Evolutionary conservation across 1,140 invertebrate genomes (phyloP), one percentile per base, ranked within the genome.

Genomic region (Heliconius hewitsoni): DNA sequence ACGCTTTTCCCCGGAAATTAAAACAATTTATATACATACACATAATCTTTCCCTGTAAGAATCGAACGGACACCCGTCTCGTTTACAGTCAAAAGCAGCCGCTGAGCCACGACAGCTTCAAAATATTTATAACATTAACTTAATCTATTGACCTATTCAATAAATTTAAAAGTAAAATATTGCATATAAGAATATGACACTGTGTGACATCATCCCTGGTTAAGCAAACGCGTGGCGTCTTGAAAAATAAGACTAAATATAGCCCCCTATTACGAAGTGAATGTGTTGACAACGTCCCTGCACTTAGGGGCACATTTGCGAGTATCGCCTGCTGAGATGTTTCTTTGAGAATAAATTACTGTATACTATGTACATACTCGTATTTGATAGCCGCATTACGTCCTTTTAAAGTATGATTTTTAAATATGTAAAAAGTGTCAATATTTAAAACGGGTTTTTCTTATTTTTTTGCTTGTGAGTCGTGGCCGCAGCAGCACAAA

Each of bases 161-260:
- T 8, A 4, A 37, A 9, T 34, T 11, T 18, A 30, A 2, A n/a
- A 37, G 34, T 34, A 71, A 71, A 37, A 39, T 71, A 34, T 71
- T 3, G 3, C 34, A 19, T 39, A 34, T 30, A 72, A 72, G n/a
- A 66, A 50, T 66, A 72, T 34, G 2, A 75, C 60, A 80, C 89
- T 75, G 87, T 91, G 85, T 91, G 73, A 89, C 52, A 79, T 71
- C 42, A 39, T 52, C 78, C 74, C 74, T 23, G 34, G 23, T 79
- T 73, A 75, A 79, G 79, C 79, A 81, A 84, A 87, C 86, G 81
- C 85, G 89, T 86, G 85, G 79, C 82, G 80, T 87, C 83, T 86
- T 84, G 80, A 85, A 89, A 90, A 90, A 91, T 88, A 89, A 87
- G 86, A 87, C 90, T 89, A 90, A 89, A 91, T 91, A 91, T 91